Evolutionary conservation across 2,113 vertebrate genomes (phyloP).

Genomic region (Lepus timidus): DNA sequence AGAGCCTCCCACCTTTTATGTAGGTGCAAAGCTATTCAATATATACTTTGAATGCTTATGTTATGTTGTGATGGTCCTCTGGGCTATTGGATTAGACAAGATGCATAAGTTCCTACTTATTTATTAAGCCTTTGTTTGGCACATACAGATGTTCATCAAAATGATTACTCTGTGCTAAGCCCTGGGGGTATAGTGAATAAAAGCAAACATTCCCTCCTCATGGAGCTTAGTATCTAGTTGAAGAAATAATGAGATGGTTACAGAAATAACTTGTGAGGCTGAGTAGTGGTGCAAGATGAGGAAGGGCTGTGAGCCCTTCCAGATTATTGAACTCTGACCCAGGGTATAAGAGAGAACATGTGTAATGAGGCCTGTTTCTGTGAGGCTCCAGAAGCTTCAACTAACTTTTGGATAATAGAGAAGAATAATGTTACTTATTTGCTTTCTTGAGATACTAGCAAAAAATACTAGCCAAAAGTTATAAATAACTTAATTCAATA

Average conservation of each 20-base stretch:
- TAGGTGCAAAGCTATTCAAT: conserved; percentile 11
- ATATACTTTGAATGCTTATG: not conserved
- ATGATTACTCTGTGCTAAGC: not conserved
- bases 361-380: not conserved
- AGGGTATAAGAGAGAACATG: too few species aligned
- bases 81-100: not conserved
- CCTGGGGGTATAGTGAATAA: conserved; percentile 1
- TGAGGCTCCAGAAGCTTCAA: not conserved
- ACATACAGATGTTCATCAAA: not conserved
- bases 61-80: not conserved
- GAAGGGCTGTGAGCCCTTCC: too few species aligned
- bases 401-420: not conserved
- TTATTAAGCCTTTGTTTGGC: not conserved
- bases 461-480: not conserved
- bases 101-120: not conserved
- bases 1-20: not conserved
- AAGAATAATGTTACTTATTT: not conserved
- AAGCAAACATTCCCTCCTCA: conserved; percentile 36
- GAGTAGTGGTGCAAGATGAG: not conserved
- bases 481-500: not conserved
- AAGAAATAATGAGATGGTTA: conserved; percentile 45
- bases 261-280: not conserved
- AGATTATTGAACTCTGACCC: too few species aligned
- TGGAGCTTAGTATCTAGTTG: conserved; percentile 30
- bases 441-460: not conserved